These are phyloP conservation scores for Brachyhypopomus occidentalis DNA, from an alignment of 2,113 vertebrate genomes.

Conservation along the genomic window DNA sequence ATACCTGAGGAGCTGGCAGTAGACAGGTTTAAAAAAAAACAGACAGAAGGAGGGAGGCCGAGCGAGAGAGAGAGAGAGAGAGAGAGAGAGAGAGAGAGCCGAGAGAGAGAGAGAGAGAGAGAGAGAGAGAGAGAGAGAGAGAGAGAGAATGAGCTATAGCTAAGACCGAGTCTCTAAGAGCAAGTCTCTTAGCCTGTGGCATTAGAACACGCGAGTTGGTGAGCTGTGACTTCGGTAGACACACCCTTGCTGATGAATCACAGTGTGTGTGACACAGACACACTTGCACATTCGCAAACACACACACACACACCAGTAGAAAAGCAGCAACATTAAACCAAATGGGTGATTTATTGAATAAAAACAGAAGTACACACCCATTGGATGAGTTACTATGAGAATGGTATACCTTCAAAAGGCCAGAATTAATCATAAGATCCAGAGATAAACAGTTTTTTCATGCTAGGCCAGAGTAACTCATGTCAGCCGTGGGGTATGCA, in stretches of 20 bases:
- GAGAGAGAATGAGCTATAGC: conserved; percentile 11
- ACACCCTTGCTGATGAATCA: conserved; percentile 44
- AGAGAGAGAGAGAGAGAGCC: background rate
- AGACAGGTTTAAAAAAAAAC: conserved; percentile 40
- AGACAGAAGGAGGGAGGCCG: no score
- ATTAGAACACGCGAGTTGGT: conserved; percentile 30
- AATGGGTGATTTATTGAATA: conserved; percentile 20
- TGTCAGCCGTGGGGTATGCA: background rate
- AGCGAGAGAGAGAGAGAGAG: no score
- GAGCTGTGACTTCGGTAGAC: conserved; percentile 11
- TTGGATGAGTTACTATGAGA: conserved; percentile 24
- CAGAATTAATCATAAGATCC: conserved; percentile 1
- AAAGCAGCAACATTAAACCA: conserved; percentile 30
- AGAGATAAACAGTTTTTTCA: conserved; percentile 32
- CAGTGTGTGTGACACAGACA: conserved; percentile 28
- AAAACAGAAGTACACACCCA: conserved; percentile 17
- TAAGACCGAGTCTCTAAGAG: conserved; percentile 31
- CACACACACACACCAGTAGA: background rate
- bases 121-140: background rate
- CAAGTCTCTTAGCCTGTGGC: conserved; percentile 44
- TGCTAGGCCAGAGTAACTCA: conserved; percentile 4
- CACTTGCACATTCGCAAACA: conserved; percentile 1
- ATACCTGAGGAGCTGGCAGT: conserved; percentile 43
- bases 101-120: conserved; percentile 1
- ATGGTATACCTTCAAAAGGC: conserved; percentile 20